Base-by-base conservation (phyloP, 2,113 vertebrate genomes). In the Hiodon alosoides region DNA sequence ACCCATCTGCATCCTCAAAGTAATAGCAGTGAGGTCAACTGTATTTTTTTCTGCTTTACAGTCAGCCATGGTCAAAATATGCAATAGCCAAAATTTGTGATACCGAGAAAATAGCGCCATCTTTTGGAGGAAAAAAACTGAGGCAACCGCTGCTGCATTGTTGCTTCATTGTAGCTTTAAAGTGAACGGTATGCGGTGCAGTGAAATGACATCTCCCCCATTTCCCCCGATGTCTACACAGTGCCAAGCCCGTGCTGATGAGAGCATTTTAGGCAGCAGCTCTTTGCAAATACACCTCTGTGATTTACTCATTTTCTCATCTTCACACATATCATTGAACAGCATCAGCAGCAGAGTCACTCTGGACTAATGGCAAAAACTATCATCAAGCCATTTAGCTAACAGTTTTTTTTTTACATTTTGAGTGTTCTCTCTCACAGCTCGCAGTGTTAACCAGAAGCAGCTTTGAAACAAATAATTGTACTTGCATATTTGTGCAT, bases 81-180 rank as follows among this genome's bases (percentile, higher is more conserved):
- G 60, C 10, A 71, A 13, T 71, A 31, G 69, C n/a, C 69, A 70
- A 55, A 47, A 57, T 17, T n/a, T n/a, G 48, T 10, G 3, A 55
- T 69, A 46, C 77, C 81, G 83, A 82, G 83, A 81, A 77, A 83
- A 85, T 83, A 90, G 85, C 84, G 73, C 86, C 76, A 86, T 89
- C 90, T 90, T 78, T 82, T 89, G 91, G 83, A 16, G 5, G 52
- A 5, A 65, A 59, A 9, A 13, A 0, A 17, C 47, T 13, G 11
- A 48, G 55, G 61, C n/a, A 53, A 55, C 77, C 57, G 58, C 9
- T 57, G 6, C 64, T 71, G 65, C 2, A 0, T 48, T 58, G 16
- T n/a, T 5, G 50, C 14, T 9, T 73, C 77, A 60, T 9, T 31
- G 31, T 31, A 31, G 31, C 31, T 31, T 31, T 31, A 31, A 31